Base-by-base conservation (phyloP, 1,140 invertebrate genomes). In the Temnothorax curvispinosus region DNA sequence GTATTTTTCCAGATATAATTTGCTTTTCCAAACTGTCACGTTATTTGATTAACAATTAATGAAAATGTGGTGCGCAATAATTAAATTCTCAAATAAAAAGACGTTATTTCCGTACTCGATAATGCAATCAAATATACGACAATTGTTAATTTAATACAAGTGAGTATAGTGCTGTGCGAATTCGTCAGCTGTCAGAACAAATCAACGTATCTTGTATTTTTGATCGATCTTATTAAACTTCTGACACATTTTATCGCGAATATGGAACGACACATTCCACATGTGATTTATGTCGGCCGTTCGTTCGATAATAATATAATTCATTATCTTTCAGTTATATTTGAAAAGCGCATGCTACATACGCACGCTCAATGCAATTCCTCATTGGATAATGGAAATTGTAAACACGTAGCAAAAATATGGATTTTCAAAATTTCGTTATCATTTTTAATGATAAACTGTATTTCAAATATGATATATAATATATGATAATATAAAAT, bases 171-270 rank as follows among this genome's bases (percentile, higher is more conserved):
- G 27, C 41, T 82, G 13, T 21, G 81, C 76, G 41, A 87, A 89
- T 89, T 78, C 18, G 54, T 41, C n/a, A 52, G 21, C 84, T 82
- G 84, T 88, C 87, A 41, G 41, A 56, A 52, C 76, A 69, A 86
- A 86, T 81, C 88, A 88, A 67, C 56, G 84, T 54, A 77, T 86
- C 88, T 74, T 47, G 82, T 72, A 82, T 89, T 89, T 88, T 86
- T 87, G 84, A 86, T 87, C 75, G 78, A 84, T 90, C 88, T 89
- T 89, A 89, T 90, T 90, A 90, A 81, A 69, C 76, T 21, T 13
- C 27, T 75, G 89, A 87, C 89, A 84, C 72, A 62, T 78, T 90
- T 87, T 90, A 87, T 89, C 88, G 74, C 41, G 32, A 84, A 72
- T 50, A 65, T n/a, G 76, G 21, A 75, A 81, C 44, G 71, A 41